Evolutionary conservation across 2,797 vertebrate species (phyloP), one percentile per base, ranked within the genome.

Genomic region (Diglossa cyanea): DNA sequence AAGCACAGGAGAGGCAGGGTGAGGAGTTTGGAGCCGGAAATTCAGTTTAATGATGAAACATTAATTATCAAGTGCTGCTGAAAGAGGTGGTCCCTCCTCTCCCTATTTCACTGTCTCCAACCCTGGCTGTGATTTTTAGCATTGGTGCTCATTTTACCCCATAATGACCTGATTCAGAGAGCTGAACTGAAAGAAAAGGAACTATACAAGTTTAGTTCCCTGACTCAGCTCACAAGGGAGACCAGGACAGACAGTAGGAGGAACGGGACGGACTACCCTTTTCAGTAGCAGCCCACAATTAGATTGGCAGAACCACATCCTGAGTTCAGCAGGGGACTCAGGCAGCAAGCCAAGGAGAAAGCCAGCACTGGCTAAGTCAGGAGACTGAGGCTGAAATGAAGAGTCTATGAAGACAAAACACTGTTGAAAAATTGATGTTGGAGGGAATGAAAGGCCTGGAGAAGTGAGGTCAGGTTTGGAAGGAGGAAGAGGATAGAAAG

Each of bases 221-320:
- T 93, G 92, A 81, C 70, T 82, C 23, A 28, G 91, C 91, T 94
- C 93, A 67, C 93, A 93, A 17, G 85, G 78, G 91, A 95, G 91
- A 89, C 63, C 78, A 80, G 73, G 72, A 87, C 87, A 93, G 93
- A 58, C 61, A 88, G 93, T 3, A 57, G 89, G 50, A 95, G 91
- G 72, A 94, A 90, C 20, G 13, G 85, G 72, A 86, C 15, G 73
- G 68, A 90, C 82, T 85, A 77, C 39, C 70, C 73, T 78, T 95
- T 95, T 91, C 93, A 91, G 89, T 71, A 93, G 91, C 91, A 91
- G 93, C 91, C 93, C 94, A 82, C 95, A 96, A 93, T 90, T 77
- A 86, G 89, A 94, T 68, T 90, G 94, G 94, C 96, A 96, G 91
- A 94, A 90, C 89, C 93, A 93, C 94, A 96, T 94, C 94, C 95